Base-by-base conservation (phyloP, 2,888 invertebrate species). In the Cacoxenus indagator region DNA sequence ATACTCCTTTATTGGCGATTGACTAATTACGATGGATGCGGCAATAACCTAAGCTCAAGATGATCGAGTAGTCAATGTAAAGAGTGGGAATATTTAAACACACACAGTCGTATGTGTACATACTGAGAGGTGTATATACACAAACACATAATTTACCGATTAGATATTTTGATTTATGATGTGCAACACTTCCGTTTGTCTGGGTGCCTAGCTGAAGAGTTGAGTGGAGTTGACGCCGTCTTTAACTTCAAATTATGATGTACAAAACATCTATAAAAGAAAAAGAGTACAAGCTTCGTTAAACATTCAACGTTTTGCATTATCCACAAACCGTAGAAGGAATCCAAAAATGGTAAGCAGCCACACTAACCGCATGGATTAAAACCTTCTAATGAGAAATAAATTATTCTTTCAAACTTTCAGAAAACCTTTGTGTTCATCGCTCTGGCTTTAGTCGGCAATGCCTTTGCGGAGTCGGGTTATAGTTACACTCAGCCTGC, bases 121-220 rank as follows among this genome's bases (percentile, higher is more conserved):
- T 37, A 4, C 37, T n/a, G n/a, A n/a, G n/a, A n/a, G 55, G 2
- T 29, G 51, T 19, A 17, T 17, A 14, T 51, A 27, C 26, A 26
- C 26, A 26, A 3, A 26, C 8, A 27, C 26, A 72, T 74, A 74
- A 74, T 62, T 72, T 73, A 67, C 69, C n/a, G 22, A 17, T 57
- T 27, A 17, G 64, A 57, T 65, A 43, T 26, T 62, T 71, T 82
- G 82, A 81, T 81, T 81, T 74, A 81, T 81, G 81, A 72, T 73
- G 68, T 76, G 71, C 76, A 76, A 66, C 74, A 78, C 82, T 82
- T 78, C 78, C 78, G 82, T 76, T 81, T 73, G 65, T 27, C n/a
- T n/a, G n/a, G n/a, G n/a, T n/a, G n/a, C n/a, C n/a, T n/a, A n/a
- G n/a, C n/a, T n/a, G n/a, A n/a, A n/a, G n/a, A n/a, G n/a, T n/a